Evolutionary conservation across 2,888 invertebrate genomes (phyloP).

Genomic region (Bhutanitis thaidina): DNA sequence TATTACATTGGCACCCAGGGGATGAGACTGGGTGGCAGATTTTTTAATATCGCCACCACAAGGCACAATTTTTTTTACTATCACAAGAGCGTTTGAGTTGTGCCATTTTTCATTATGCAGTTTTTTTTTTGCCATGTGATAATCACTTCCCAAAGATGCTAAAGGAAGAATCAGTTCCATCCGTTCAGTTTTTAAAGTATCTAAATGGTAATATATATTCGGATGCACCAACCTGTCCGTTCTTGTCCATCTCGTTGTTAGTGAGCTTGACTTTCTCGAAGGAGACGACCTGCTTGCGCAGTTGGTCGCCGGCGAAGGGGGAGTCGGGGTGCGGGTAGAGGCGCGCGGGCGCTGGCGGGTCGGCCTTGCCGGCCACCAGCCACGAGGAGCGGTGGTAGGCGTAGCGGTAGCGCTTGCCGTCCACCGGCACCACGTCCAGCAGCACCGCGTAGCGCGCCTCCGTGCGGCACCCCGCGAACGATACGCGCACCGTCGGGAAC

Average conservation of each 20-base stretch:
- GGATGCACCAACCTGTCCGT: slow-evolving; percentile 89
- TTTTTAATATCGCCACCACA: no score
- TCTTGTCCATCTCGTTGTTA: slow-evolving; percentile 98
- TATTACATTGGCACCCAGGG: no score
- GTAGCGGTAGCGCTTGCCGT: slow-evolving; percentile 97
- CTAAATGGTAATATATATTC: neutral
- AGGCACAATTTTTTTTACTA: no score
- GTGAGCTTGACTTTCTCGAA: slow-evolving; percentile 99
- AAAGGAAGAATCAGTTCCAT: no score
- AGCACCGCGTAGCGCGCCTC: slow-evolving; percentile 95
- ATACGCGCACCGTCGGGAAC: slow-evolving; percentile 98
- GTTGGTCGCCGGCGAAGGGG: slow-evolving; percentile 96
- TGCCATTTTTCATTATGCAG: no score
- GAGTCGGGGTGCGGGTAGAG: slow-evolving; percentile 98
- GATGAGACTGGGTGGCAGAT: no score
- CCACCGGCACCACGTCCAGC: slow-evolving; percentile 97
- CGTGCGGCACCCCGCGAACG: slow-evolving; percentile 91
- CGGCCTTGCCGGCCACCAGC: slow-evolving; percentile 98
- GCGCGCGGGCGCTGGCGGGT: slow-evolving; percentile 95
- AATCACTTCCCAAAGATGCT: no score
- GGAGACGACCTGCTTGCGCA: slow-evolving; percentile 97
- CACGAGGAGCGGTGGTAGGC: slow-evolving; percentile 99
- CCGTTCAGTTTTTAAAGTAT: no score
- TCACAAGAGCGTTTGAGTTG: no score
- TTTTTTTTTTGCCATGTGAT: no score